Evolutionary conservation across 2,888 invertebrate species (phyloP), one percentile per base, ranked within the genome.

Genomic region (Siphlonurus alternatus): DNA sequence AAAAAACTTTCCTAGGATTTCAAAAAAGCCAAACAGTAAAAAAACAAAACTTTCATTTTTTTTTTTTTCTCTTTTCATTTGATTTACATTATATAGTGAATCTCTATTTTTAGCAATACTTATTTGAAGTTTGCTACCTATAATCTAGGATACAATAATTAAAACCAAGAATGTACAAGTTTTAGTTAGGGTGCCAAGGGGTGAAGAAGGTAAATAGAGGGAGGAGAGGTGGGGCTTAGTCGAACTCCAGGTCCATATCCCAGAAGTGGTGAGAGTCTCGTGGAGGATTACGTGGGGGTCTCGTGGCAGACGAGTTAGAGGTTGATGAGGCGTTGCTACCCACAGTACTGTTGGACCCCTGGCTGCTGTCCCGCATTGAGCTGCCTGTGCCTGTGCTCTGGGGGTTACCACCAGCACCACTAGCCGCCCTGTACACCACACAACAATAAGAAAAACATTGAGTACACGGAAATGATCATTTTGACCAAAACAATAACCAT

Each of bases 211-310:
- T n/a, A n/a, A n/a, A n/a, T n/a, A n/a, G n/a, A n/a, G 15, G 38
- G 7, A 38, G 38, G 15, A 38, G 38, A 15, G 38, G n/a, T 3
- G 56, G 20, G 5, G 5, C 7, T 56, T 56, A 56, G 22, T 56
- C 56, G n/a, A n/a, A 56, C n/a, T 56, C 56, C 7, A 56, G n/a
- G 56, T 56, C 56, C 56, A 56, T 56, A 22, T 56, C 56, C 5
- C n/a, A 56, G 56, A 10, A 56, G 56, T 56, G 56, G 20, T 56
- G n/a, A 18, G 19, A 7, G 20, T 56, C 56, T 22, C 19, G 22
- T 10, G 56, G 56, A 18, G 56, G 56, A 20, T 20, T 5, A 7
- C 56, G n/a, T 56, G 56, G 7, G n/a, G 19, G 7, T 10, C 7
- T 10, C 5, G 56, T 20, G 5, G 56, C 7, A 7, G 56, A 10